These are phyloP conservation scores for Arion vulgaris DNA, from an alignment of 1,140 invertebrate species.

Conservation along the genomic window DNA sequence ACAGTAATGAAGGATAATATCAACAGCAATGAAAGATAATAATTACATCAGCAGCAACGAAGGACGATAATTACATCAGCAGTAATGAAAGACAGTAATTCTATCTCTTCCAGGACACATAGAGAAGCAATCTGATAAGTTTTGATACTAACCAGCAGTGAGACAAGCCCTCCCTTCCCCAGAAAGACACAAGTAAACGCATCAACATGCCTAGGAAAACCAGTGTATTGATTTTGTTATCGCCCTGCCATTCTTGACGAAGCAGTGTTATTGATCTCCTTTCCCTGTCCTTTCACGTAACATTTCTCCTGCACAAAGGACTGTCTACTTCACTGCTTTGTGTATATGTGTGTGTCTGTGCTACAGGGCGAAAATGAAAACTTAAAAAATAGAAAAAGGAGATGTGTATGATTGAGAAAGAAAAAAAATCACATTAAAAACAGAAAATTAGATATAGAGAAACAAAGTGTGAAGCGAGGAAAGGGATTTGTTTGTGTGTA, in stretches of 20 bases:
- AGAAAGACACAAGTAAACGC: not conserved
- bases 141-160: not conserved
- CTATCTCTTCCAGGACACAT: too few species aligned
- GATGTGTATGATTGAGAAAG: too few species aligned
- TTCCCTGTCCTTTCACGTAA: not conserved
- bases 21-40: too few species aligned
- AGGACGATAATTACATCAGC: too few species aligned
- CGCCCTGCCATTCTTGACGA: not conserved
- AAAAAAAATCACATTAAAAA: too few species aligned
- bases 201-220: not conserved
- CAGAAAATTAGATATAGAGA: too few species aligned
- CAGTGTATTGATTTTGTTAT: constrained; percentile 1
- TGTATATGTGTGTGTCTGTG: not conserved
- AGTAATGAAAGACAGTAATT: too few species aligned
- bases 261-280: not conserved
- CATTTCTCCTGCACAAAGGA: not conserved
- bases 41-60: too few species aligned
- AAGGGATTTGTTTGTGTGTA: too few species aligned
- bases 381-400: not conserved
- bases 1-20: too few species aligned
- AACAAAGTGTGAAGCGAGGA: too few species aligned
- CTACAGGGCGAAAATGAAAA: not conserved
- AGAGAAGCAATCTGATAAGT: not conserved
- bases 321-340: not conserved
- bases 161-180: not conserved